phyloP scores from a whole-genome alignment of 53 echinoderm and acorn worm species.

The Apostichopus leukothele region DNA sequence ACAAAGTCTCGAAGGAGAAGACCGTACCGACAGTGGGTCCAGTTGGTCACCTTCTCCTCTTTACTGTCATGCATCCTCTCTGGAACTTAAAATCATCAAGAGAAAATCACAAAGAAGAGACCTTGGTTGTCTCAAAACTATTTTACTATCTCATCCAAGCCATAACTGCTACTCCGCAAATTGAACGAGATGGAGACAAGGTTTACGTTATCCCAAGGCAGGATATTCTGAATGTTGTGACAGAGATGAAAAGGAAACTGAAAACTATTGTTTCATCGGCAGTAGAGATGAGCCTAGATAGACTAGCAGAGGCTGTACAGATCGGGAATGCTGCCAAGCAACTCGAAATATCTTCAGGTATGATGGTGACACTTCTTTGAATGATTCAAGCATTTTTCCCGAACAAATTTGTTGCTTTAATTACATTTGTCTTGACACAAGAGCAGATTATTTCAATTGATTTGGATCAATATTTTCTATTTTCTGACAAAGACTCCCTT shows the following conservation, averaged over 20 bases:
- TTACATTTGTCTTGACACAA: no score
- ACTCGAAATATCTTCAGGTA: slow-evolving; percentile 30
- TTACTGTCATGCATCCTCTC: slow-evolving; percentile 6
- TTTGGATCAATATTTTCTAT: no score
- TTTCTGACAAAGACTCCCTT: no score
- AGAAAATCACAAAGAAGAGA: neutral
- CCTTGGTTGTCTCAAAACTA: slow-evolving; percentile 19
- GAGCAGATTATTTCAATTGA: no score
- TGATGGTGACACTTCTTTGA: neutral
- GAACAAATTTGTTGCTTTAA: no score
- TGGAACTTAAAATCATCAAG: slow-evolving; percentile 1
- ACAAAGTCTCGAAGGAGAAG: neutral
- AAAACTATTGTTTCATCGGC: neutral
- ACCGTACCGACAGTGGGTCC: neutral
- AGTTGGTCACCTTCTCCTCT: slow-evolving; percentile 1
- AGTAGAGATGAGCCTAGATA: slow-evolving; percentile 19
- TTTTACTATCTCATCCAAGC: slow-evolving; percentile 24
- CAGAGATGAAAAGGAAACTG: slow-evolving; percentile 25
- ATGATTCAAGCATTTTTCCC: no score
- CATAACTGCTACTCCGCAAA: neutral
- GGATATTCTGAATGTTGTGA: neutral
- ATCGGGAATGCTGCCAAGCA: slow-evolving; percentile 37
- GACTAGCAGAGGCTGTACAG: slow-evolving; percentile 41
- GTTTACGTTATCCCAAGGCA: slow-evolving; percentile 14
- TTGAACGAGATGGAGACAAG: neutral